Evolutionary conservation across 2,113 vertebrate species (phyloP), one percentile per base, ranked within the genome.

Genomic region (Erinaceus europaeus): DNA sequence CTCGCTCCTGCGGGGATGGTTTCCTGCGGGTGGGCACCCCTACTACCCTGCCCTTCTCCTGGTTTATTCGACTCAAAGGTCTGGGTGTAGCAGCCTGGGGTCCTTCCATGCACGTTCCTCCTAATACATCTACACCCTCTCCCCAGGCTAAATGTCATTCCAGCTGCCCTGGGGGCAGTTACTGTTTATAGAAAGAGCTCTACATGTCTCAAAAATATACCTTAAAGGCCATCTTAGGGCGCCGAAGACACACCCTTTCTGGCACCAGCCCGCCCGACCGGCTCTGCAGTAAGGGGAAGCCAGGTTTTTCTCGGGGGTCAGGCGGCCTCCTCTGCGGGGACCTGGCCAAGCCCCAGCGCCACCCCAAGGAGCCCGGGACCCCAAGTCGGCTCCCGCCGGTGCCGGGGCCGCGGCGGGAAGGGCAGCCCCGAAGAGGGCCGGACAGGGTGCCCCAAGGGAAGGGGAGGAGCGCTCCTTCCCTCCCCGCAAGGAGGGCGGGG

Each of bases 171-270:
- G 68, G 84, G 29, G 3, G 50, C 86, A 86, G 84, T 84, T 53
- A 15, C 57, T 50, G 76, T 84, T 83, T 55, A 53, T 3, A 69
- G 40, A 77, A 67, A 87, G 61, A 20, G 55, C 73, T 52, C 55
- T 18, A 46, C 5, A 59, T 71, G 65, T 72, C 90, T 50, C 88
- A 23, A 82, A 90, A 90, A 80, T 93, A 69, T 78, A 94, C 92
- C 93, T 94, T 95, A 72, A 93, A 92, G 93, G 94, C 90, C 90
- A 75, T 91, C 89, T 91, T 67, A 42, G 84, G 92, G 84, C 77
- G 40, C 69, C 3, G 79, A 76, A 61, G 94, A 86, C 94, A 95
- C 94, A 91, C 92, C 95, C 95, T 92, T 84, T 81, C 93, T 94
- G 93, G 95, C 95, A 95, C 90, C 57, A 73, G 91, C 90, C 81